Base-by-base conservation (phyloP, 2,888 invertebrate genomes). In the Blomia tropicalis region DNA sequence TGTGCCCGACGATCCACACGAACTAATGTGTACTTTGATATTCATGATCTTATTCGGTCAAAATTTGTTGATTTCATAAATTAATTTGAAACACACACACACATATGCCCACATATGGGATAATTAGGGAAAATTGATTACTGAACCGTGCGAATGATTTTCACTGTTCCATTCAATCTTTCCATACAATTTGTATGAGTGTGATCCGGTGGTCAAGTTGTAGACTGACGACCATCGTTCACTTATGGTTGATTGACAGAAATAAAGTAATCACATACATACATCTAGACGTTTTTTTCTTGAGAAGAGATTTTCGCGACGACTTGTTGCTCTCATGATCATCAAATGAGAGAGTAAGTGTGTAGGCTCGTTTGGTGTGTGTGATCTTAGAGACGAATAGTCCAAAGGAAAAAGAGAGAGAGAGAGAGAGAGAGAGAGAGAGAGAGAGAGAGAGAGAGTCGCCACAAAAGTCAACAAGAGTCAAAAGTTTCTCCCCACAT, bases 11-110 rank as follows among this genome's bases (percentile, higher is more conserved):
- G 41, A 41, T 41, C 14, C 41, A n/a, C 41, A 41, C 41, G 51
- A 47, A 47, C 23, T 11, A 25, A 47, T 47, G 51, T 47, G 51
- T 27, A 47, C 51, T 47, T 47, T 47, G 27, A 47, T 47, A 47
- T 47, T 47, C 51, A 47, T 47, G 23, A 47, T 47, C n/a, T 14
- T 41, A 14, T 17, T 41, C n/a, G n/a, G n/a, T n/a, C n/a, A n/a
- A n/a, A n/a, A n/a, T n/a, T n/a, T n/a, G 17, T 36, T 36, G 36
- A 36, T 17, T 11, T 11, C 36, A 36, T 36, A 36, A 36, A 17
- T 7, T 11, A 36, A 11, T 17, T 11, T 17, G 7, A 17, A 7
- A 36, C 36, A 36, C 7, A 36, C 36, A 36, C 7, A 36, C 36
- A 36, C 36, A 36, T 36, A 36, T 11, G 36, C 7, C 36, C 36